These are phyloP conservation scores for Montipora capitata DNA, from an alignment of 92 coral and sea anemone genomes.

Conservation along the genomic window DNA sequence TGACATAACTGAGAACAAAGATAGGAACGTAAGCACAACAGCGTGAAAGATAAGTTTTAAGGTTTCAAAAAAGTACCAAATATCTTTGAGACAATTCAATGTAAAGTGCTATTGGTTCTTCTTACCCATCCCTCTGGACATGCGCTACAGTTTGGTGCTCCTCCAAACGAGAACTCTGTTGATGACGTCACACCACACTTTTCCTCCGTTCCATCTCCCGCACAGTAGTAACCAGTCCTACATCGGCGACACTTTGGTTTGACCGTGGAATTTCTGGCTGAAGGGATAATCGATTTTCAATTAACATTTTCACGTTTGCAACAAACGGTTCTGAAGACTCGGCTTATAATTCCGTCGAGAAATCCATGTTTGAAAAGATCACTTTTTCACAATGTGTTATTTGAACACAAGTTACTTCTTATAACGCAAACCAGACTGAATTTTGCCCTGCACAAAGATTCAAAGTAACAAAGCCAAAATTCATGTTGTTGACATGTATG, in stretches of 20 bases:
- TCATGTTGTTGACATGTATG: too few relatives aligned
- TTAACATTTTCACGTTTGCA: background rate
- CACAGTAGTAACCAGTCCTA: conserved; percentile 95
- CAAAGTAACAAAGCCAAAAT: too few relatives aligned
- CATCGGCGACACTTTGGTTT: conserved; percentile 98
- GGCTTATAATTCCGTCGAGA: background rate
- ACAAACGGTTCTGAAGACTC: background rate
- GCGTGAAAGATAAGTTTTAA: too few relatives aligned
- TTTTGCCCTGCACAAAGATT: too few relatives aligned
- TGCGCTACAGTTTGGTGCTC: conserved; percentile 80
- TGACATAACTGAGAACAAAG: conserved; percentile 82
- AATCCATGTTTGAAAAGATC: too few relatives aligned
- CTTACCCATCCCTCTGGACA: conserved; percentile 73
- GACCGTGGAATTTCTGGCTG: conserved; percentile 83
- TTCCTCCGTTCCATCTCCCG: conserved; percentile 93
- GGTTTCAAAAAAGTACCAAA: too few relatives aligned
- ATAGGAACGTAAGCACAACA: background rate
- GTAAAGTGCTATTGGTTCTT: background rate
- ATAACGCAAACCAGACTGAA: too few relatives aligned
- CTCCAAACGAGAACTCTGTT: conserved; percentile 96
- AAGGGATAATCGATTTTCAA: background rate
- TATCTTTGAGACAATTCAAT: too few relatives aligned
- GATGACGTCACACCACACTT: conserved; percentile 87
- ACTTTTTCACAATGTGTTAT: too few relatives aligned
- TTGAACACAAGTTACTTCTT: too few relatives aligned